Conservation (phyloP, 2,888 invertebrate species). For the Eumacrocentrus americanus region DNA sequence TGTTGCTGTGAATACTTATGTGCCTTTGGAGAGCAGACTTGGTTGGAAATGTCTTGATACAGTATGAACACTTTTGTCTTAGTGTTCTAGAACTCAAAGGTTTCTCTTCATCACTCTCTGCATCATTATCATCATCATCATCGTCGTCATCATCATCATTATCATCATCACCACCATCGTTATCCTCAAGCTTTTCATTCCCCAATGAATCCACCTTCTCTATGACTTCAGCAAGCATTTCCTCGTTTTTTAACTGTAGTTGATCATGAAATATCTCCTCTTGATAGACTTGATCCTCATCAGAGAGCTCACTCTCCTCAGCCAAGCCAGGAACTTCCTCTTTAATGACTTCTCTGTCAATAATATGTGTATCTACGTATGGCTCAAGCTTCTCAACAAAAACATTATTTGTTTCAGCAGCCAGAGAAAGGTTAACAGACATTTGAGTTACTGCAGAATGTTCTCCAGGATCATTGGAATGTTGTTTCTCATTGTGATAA, state of each 20-base stretch:
- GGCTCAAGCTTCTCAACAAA: constrained; percentile 31
- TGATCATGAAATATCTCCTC: constrained; percentile 5
- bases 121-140: constrained; percentile 22
- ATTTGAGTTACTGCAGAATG: not conserved
- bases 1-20: constrained; percentile 43
- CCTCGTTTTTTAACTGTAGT: not conserved
- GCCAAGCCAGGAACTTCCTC: not conserved
- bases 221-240: not conserved
- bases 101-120: constrained; percentile 48
- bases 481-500: not conserved
- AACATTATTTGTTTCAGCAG: not conserved
- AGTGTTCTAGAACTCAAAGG: constrained; percentile 47
- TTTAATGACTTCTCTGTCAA: constrained; percentile 1
- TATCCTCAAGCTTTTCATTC: constrained; percentile 4
- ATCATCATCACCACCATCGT: constrained; percentile 5
- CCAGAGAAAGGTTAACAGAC: not conserved
- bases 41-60: constrained; percentile 49
- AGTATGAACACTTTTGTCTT: constrained; percentile 47
- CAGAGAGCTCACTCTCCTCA: constrained; percentile 20
- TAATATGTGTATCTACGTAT: constrained; percentile 3
- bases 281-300: not conserved
- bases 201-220: not conserved
- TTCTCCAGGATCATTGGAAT: not conserved
- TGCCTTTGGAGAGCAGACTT: constrained; percentile 47
- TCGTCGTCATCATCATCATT: constrained; percentile 18